phyloP scores from a whole-genome alignment of 2,797 vertebrate genomes.

The Aythya fuligula region DNA sequence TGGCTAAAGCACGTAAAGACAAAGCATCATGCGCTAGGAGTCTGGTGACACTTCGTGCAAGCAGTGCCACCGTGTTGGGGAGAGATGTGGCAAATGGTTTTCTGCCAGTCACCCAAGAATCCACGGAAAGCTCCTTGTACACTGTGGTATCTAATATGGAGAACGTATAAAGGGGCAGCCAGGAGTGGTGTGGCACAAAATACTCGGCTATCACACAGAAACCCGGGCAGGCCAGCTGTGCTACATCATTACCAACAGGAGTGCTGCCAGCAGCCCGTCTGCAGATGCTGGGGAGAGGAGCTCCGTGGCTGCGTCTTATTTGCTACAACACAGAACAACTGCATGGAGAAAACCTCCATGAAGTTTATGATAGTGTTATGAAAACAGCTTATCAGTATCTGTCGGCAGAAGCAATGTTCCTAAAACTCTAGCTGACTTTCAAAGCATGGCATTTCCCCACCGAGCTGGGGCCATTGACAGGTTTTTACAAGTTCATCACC shows the following conservation, averaged over 20 bases:
- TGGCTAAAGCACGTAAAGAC: neutral
- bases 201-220: neutral
- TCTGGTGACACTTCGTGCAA: neutral
- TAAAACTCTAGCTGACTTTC: slow-evolving; percentile 5
- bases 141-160: neutral
- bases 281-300: neutral
- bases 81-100: neutral
- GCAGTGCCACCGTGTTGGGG: neutral
- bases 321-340: neutral
- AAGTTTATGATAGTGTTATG: neutral
- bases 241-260: neutral
- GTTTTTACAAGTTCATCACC: neutral
- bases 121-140: neutral
- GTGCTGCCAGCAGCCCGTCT: neutral
- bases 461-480: accelerated
- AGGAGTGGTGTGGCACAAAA: neutral
- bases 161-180: neutral
- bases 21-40: neutral
- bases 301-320: neutral
- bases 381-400: neutral
- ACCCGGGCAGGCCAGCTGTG: neutral
- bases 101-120: neutral
- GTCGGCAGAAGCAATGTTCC: neutral
- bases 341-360: neutral
- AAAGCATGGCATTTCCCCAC: neutral